phyloP scores from a whole-genome alignment of 2,797 vertebrate species.

The Sarcoramphus papa region DNA sequence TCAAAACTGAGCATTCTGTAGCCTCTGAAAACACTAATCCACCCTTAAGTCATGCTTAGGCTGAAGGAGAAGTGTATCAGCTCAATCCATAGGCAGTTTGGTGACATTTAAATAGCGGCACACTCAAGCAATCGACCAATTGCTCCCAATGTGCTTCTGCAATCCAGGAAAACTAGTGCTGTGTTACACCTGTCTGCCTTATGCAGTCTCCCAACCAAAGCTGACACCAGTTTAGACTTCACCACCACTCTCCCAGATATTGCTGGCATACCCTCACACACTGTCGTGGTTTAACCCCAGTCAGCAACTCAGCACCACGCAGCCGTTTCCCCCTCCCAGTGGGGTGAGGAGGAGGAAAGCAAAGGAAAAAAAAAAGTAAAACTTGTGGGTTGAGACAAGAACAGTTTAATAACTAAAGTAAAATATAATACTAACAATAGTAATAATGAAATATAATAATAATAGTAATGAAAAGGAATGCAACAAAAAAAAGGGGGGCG shows the following conservation, averaged over 20 bases:
- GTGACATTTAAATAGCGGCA: neutral
- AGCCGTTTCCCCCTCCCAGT: too few relatives aligned
- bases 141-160: neutral
- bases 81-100: neutral
- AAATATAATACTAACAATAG: too few relatives aligned
- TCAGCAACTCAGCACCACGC: too few relatives aligned
- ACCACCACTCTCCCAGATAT: neutral
- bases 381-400: too few relatives aligned
- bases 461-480: too few relatives aligned
- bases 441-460: too few relatives aligned
- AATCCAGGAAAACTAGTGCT: neutral
- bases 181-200: neutral
- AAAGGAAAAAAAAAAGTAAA: too few relatives aligned
- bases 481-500: too few relatives aligned
- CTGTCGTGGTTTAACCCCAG: too few relatives aligned
- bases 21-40: neutral
- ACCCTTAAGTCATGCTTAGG: neutral
- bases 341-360: too few relatives aligned
- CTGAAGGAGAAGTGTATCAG: neutral
- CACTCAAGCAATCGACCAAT: fast-evolving
- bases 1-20: neutral
- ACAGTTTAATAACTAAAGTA: too few relatives aligned
- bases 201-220: neutral
- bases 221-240: neutral
- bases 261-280: neutral